These are phyloP conservation scores for Nebria brevicollis DNA, from an alignment of 2,888 invertebrate species.

Conservation along the genomic window DNA sequence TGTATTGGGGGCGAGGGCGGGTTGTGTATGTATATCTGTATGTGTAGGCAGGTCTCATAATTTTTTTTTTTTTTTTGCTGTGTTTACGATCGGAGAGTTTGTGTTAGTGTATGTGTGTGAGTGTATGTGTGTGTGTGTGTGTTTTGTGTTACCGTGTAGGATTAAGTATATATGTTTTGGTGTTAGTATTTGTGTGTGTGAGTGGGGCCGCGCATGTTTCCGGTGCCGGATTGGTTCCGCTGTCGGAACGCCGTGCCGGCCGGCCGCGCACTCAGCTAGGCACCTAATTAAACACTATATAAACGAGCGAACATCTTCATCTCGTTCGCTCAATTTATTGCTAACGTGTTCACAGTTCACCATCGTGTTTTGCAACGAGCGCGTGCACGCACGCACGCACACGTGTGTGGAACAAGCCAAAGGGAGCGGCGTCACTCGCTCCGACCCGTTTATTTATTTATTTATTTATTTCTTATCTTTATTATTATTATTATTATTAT, in stretches of 20 bases:
- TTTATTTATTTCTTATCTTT: too few species aligned
- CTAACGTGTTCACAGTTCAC: slow-evolving; percentile 59
- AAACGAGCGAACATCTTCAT: slow-evolving; percentile 56
- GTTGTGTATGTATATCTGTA: slow-evolving; percentile 32
- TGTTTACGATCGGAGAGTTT: slow-evolving; percentile 12
- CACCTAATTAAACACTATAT: slow-evolving; percentile 62
- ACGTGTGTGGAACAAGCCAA: slow-evolving; percentile 11
- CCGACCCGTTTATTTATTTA: slow-evolving; percentile 17
- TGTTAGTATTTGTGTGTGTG: slow-evolving; percentile 24
- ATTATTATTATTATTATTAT: neutral
- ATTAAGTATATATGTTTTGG: slow-evolving; percentile 15
- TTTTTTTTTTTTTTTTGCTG: neutral
- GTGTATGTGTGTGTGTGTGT: slow-evolving; percentile 15
- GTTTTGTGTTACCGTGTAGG: slow-evolving; percentile 10
- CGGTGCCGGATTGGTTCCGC: slow-evolving; percentile 49
- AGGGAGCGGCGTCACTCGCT: slow-evolving; percentile 24
- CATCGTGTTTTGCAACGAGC: slow-evolving; percentile 22
- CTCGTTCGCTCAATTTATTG: slow-evolving; percentile 60
- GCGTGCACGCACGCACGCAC: slow-evolving; percentile 33
- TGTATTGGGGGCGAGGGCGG: slow-evolving; percentile 3
- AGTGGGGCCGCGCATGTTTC: slow-evolving; percentile 54
- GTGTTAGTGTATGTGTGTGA: slow-evolving; percentile 34
- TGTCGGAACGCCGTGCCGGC: slow-evolving; percentile 35
- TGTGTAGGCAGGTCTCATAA: neutral
- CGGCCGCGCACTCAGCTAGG: slow-evolving; percentile 58